Conservation (phyloP, 1,140 invertebrate genomes). For the Anoplophora glabripennis region DNA sequence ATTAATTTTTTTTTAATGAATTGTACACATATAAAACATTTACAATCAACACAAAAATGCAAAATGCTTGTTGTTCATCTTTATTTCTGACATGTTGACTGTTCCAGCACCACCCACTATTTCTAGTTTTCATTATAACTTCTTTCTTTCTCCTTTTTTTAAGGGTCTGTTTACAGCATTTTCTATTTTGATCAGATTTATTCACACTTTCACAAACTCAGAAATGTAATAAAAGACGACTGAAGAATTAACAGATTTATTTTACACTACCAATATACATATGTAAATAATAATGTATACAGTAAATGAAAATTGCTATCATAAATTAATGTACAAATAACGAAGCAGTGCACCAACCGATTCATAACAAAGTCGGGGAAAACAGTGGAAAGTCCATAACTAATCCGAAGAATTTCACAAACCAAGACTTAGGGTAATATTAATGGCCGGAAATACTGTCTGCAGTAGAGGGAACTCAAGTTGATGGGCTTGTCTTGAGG, state of each 20-base stretch:
- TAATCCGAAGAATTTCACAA: conserved; percentile 9
- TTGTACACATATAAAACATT: too few relatives aligned
- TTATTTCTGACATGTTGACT: too few relatives aligned
- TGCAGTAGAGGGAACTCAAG: conserved; percentile 76
- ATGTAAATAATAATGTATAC: conserved; percentile 19
- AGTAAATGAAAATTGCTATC: conserved; percentile 16
- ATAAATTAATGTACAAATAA: conserved; percentile 20
- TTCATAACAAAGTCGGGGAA: neutral
- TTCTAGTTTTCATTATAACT: too few relatives aligned
- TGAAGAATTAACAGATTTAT: conserved; percentile 21
- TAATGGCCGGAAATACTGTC: conserved; percentile 78
- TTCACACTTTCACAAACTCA: too few relatives aligned
- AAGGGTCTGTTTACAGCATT: too few relatives aligned
- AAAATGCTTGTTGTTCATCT: too few relatives aligned
- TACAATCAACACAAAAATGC: too few relatives aligned
- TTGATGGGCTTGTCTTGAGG: conserved; percentile 78
- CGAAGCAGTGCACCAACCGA: conserved; percentile 18
- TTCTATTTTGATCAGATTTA: too few relatives aligned
- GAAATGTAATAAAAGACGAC: neutral
- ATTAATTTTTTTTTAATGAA: too few relatives aligned
- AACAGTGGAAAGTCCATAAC: neutral
- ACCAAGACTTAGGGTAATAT: conserved; percentile 47
- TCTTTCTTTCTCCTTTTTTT: too few relatives aligned
- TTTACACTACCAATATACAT: conserved; percentile 13
- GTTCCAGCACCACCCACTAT: too few relatives aligned